Evolutionary conservation across 2,113 vertebrate species (phyloP), one percentile per base, ranked within the genome.

Genomic region (Phasianus colchicus): DNA sequence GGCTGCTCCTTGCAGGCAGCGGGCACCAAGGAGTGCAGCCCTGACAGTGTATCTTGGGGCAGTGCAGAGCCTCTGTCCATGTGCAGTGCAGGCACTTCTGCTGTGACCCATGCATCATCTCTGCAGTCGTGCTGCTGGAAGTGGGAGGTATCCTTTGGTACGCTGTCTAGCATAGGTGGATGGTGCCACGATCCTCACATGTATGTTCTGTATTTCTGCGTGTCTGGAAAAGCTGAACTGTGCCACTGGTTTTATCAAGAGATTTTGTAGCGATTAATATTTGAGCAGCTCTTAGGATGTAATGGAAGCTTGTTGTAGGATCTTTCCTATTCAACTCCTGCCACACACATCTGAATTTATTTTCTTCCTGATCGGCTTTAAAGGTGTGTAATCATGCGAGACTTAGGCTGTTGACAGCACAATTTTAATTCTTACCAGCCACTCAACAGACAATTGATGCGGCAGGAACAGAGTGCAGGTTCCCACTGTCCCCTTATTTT

Each of bases 351-450:
- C 72, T 84, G 94, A 96, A 95, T 96, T 91, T 93, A 91, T 96
- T 96, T 97, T 96, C 91, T 96, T 95, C 89, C 66, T 91, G 91
- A 95, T 92, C 75, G 84, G 77, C 64, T 94, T 91, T 92, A 94
- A 93, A 96, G 76, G 79, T 93, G 90, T 96, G 93, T 95, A 93
- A 96, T 97, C 94, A 92, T 93, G 95, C 50, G 13, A 94, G 91
- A 88, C 89, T 65, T 79, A 58, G 79, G 22, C 76, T 79, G 80
- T 89, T 92, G 95, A 93, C 90, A 96, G 91, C 92, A 75, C 84
- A 93, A 74, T 96, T 95, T 95, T 89, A 95, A 96, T 96, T 96
- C 88, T 92, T 94, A 79, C 72, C 90, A 93, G 76, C 63, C 84
- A 65, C 88, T 95, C 70, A 38, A 32, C 50, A 93, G 84, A 55